Conservation (phyloP, 2,888 invertebrate species). For the Pediacus dermestoides region DNA sequence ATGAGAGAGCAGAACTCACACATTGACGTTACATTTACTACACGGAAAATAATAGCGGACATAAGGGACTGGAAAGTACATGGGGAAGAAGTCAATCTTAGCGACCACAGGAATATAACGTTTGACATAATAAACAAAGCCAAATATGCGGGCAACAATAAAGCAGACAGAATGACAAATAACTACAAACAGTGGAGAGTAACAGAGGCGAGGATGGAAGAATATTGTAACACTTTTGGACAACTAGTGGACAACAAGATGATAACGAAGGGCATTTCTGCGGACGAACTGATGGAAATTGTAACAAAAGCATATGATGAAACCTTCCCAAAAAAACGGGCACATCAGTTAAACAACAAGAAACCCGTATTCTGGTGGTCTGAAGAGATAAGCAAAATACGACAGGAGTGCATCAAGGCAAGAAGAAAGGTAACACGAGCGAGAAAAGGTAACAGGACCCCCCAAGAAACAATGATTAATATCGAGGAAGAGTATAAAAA, state of each 20-base stretch:
- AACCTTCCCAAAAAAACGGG: neutral
- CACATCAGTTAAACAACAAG: neutral
- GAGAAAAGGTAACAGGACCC: slow-evolving; percentile 3
- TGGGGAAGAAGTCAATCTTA: slow-evolving; percentile 5
- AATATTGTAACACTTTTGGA: neutral
- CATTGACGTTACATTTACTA: slow-evolving; percentile 10
- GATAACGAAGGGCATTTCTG: neutral
- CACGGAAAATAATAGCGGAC: neutral
- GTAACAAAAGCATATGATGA: neutral
- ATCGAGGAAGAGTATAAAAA: neutral
- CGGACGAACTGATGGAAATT: neutral
- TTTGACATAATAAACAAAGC: no score
- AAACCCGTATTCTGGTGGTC: neutral
- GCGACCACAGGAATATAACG: no score
- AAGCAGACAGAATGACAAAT: no score
- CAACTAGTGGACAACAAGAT: neutral
- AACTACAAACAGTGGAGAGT: no score
- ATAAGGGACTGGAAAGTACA: slow-evolving; percentile 9
- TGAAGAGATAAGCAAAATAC: slow-evolving; percentile 2
- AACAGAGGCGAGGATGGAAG: no score
- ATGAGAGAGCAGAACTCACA: slow-evolving; percentile 1
- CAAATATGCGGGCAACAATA: no score
- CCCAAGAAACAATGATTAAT: neutral
- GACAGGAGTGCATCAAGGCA: slow-evolving; percentile 4
- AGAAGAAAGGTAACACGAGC: slow-evolving; percentile 4